Evolutionary conservation across 2,888 invertebrate species (phyloP).

Genomic region (Peribatodes rhomboidaria): DNA sequence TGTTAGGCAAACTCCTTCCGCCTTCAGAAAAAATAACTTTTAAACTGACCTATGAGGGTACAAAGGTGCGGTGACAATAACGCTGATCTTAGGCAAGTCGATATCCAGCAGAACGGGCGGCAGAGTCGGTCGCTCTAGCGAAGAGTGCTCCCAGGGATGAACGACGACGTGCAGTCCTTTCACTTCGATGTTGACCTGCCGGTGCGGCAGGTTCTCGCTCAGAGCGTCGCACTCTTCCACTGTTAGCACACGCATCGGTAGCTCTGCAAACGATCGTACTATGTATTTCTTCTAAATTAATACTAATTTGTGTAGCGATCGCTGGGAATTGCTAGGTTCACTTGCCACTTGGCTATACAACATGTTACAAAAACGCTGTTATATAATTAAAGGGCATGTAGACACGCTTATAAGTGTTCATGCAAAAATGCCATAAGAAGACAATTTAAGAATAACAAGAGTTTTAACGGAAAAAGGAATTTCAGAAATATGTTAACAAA

Average conservation of each 20-base stretch:
- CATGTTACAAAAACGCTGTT: no score
- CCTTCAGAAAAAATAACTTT: background rate
- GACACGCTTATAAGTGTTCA: no score
- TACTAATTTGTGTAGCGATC: background rate
- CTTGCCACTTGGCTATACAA: no score
- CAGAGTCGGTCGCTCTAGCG: conserved; percentile 47
- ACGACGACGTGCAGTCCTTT: conserved; percentile 57
- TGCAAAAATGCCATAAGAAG: no score
- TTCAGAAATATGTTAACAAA: no score
- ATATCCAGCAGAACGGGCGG: conserved; percentile 58
- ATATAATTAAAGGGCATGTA: no score
- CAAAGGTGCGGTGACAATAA: conserved; percentile 61
- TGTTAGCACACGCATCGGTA: conserved; percentile 65
- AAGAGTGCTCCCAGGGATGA: conserved; percentile 66
- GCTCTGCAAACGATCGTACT: conserved; percentile 50
- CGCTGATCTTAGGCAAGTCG: conserved; percentile 53
- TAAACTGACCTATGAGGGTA: conserved; percentile 70
- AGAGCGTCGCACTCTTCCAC: conserved; percentile 77
- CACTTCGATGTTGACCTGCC: conserved; percentile 56
- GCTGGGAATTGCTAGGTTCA: no score
- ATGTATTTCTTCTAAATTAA: background rate
- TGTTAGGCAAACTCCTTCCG: no score
- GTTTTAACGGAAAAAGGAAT: no score
- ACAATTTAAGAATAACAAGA: no score
- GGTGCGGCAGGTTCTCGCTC: conserved; percentile 69